A percentile compares a stretch with the other conserved stretches of the same genome.
These are phyloP conservation scores for Gymnodraco acuticeps DNA, from an alignment of 2,797 vertebrate species.

Conservation along the genomic window DNA sequence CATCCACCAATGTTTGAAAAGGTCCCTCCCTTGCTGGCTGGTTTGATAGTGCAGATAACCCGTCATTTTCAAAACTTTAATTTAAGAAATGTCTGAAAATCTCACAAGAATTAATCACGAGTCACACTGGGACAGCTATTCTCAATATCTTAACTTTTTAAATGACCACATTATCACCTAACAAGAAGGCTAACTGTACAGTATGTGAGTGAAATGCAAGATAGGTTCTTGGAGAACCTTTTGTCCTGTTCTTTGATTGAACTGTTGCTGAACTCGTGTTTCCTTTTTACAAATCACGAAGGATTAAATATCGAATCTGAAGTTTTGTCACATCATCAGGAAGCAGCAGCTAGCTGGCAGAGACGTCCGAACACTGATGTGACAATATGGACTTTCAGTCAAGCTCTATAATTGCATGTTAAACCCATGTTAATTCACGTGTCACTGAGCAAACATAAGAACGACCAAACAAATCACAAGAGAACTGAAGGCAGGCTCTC, in stretches of 20 bases:
- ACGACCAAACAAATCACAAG: constrained; percentile 17
- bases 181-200: too few relatives aligned
- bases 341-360: not conserved
- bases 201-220: too few relatives aligned
- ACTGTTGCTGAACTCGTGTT: not conserved
- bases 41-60: not conserved
- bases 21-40: not conserved
- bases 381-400: constrained; percentile 21
- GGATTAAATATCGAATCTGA: not conserved
- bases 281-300: too few relatives aligned
- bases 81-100: too few relatives aligned
- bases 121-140: too few relatives aligned
- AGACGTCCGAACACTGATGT: constrained; percentile 10
- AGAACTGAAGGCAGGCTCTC: constrained; percentile 20
- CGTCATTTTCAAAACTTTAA: not conserved
- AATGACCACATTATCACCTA: too few relatives aligned
- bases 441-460: constrained; percentile 26
- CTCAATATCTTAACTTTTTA: too few relatives aligned
- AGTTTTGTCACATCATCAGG: constrained; percentile 8
- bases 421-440: constrained; percentile 18
- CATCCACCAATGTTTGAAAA: not conserved
- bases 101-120: too few relatives aligned
- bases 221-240: too few relatives aligned
- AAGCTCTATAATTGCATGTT: constrained; percentile 23
- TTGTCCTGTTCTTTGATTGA: not conserved